Percentiles rank a stretch among this genome's conserved stretches.
Evolutionary conservation across 2,113 vertebrate genomes (phyloP).

Genomic region (Vireo altiloquus): DNA sequence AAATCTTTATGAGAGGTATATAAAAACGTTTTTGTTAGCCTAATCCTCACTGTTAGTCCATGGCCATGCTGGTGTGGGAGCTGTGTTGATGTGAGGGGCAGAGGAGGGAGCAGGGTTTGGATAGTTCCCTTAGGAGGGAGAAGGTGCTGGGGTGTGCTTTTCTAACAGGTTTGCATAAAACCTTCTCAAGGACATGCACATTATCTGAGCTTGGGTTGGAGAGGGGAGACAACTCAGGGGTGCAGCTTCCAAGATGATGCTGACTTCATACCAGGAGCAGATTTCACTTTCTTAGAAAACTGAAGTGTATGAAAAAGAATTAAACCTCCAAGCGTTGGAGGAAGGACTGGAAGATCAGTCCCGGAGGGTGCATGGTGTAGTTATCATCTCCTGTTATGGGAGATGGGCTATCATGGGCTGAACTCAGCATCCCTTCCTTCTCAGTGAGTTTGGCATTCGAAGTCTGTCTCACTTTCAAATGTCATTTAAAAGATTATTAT

Average conservation of each 20-base stretch:
- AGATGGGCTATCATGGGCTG: not conserved
- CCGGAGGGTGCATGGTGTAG: not conserved
- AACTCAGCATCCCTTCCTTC: not conserved
- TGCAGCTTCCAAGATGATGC: rapidly evolving
- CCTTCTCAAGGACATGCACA: not conserved
- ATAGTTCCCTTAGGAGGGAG: not conserved
- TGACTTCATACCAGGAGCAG: not conserved
- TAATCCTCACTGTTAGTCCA: not conserved
- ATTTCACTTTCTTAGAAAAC: not conserved
- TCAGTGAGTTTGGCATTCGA: not conserved
- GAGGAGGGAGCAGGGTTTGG: not conserved
- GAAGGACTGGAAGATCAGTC: not conserved
- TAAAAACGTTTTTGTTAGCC: not conserved
- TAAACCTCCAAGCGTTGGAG: not conserved
- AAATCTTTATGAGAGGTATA: not conserved
- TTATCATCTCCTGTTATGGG: not conserved
- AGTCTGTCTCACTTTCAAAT: not conserved
- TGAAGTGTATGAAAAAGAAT: not conserved
- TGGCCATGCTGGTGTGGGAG: rapidly evolving
- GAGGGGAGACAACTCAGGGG: rapidly evolving
- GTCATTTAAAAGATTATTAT: not conserved
- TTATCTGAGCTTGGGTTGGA: not conserved
- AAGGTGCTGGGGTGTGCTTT: not conserved
- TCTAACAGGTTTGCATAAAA: not conserved
- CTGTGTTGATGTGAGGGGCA: not conserved